Percentiles rank a stretch among this genome's conserved stretches.
Evolutionary conservation across 2,113 vertebrate genomes (phyloP).

Genomic region (Rhadina sibilatrix): DNA sequence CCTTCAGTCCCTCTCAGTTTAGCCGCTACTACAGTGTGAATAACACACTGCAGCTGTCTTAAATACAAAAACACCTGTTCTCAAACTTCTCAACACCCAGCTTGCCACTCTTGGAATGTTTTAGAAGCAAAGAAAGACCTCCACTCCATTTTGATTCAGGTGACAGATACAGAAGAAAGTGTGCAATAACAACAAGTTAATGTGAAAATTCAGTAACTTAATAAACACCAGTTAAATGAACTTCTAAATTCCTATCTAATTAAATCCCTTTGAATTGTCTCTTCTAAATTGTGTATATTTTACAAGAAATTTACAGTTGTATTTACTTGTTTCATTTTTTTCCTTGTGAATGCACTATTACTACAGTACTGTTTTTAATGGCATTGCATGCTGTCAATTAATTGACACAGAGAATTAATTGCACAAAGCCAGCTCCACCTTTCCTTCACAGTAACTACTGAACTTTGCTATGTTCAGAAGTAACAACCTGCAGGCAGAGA

Average conservation of each 20-base stretch:
- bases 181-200: background rate
- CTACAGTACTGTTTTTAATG: background rate
- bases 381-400: background rate
- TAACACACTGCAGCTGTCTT: background rate
- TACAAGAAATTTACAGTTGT: background rate
- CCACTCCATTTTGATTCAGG: background rate
- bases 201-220: background rate
- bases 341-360: background rate
- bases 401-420: background rate
- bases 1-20: background rate
- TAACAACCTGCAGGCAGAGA: background rate
- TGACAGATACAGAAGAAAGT: background rate
- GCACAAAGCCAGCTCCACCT: background rate
- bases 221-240: background rate
- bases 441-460: background rate
- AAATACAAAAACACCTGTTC: background rate
- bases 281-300: background rate
- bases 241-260: background rate
- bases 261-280: background rate
- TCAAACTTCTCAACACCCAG: background rate
- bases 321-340: background rate
- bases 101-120: background rate
- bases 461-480: background rate
- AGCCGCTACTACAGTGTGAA: background rate
- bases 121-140: background rate